Conservation (phyloP, 53 echinoderm and acorn worm genomes). For the Echinometra lucunter region DNA sequence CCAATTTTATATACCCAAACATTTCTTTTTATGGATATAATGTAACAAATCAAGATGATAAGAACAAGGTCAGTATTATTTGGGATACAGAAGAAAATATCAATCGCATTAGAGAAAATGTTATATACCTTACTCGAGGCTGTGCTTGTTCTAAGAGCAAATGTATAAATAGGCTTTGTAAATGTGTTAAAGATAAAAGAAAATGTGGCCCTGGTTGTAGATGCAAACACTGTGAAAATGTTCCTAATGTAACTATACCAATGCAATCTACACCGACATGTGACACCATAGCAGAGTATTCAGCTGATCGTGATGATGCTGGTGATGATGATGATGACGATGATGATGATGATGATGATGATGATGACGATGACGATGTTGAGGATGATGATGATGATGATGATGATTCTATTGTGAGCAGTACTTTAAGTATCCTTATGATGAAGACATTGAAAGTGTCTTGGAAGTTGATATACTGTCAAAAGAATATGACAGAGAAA, state of each 20-base stretch:
- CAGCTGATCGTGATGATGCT: no score
- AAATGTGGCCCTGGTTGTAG: conserved; percentile 29
- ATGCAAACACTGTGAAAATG: conserved; percentile 26
- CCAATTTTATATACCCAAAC: conserved; percentile 6
- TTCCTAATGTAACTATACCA: neutral
- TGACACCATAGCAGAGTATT: no score
- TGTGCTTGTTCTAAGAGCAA: conserved; percentile 57
- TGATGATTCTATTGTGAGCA: no score
- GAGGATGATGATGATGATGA: no score
- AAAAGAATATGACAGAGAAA: no score
- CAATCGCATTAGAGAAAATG: conserved; percentile 26
- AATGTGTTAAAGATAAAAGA: conserved; percentile 25
- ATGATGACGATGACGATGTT: no score
- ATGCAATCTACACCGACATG: no score
- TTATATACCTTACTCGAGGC: conserved; percentile 40
- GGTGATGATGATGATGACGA: no score
- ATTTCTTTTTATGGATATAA: conserved; percentile 35
- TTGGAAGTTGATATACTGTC: no score
- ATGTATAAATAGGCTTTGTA: conserved; percentile 24
- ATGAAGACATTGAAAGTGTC: no score
- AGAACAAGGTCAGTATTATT: neutral
- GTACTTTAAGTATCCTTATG: no score
- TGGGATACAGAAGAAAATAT: conserved; percentile 60
- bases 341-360: no score
- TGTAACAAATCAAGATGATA: neutral